Conservation (phyloP, 2,113 vertebrate species). For the Pyrgilauda ruficollis region DNA sequence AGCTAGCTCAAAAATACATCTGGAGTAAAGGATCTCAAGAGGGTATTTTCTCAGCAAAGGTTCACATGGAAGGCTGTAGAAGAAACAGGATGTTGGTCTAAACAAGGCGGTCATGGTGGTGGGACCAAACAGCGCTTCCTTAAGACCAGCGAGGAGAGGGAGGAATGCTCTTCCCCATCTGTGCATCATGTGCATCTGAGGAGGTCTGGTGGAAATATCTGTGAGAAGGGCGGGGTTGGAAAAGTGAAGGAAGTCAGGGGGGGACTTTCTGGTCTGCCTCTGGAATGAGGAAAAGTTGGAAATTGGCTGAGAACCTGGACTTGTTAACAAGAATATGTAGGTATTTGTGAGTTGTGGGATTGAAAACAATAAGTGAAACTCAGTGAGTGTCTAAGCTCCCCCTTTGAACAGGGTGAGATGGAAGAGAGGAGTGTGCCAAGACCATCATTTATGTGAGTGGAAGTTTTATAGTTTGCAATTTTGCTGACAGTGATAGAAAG, state of each 20-base stretch:
- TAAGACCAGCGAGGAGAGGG: background rate
- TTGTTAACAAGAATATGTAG: background rate
- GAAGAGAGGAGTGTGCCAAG: background rate
- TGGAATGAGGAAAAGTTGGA: background rate
- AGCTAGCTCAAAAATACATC: background rate
- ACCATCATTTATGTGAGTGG: background rate
- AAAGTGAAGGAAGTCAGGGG: background rate
- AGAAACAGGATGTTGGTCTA: background rate
- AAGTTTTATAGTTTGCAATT: constrained; percentile 45
- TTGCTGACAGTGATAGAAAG: constrained; percentile 56
- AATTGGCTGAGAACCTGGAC: background rate
- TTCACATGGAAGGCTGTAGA: background rate
- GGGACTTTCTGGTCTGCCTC: background rate
- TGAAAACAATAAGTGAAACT: background rate
- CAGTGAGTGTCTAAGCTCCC: background rate
- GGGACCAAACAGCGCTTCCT: background rate
- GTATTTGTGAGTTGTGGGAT: background rate
- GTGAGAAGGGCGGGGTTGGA: background rate
- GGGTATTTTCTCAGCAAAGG: background rate
- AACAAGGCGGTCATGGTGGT: background rate
- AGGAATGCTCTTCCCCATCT: background rate
- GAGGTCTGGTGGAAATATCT: background rate
- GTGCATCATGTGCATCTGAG: background rate
- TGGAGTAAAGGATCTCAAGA: background rate
- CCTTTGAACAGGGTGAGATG: background rate